Evolutionary conservation across 2,888 invertebrate genomes (phyloP).

Genomic region (Yponomeuta cagnagella): DNA sequence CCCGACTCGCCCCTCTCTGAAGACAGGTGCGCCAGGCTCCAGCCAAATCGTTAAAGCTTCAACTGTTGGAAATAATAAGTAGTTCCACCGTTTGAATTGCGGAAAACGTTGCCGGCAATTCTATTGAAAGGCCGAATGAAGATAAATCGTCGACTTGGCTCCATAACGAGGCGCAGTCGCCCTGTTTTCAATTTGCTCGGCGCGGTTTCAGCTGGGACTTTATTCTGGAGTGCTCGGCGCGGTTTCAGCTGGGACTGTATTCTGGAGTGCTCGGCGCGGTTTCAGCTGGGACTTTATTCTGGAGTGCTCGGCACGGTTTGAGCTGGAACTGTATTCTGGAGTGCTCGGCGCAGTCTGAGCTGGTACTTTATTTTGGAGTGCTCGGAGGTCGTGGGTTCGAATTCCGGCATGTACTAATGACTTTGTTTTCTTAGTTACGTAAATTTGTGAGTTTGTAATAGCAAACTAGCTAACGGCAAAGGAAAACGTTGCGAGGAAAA

Average conservation of each 20-base stretch:
- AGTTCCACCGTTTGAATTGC: constrained; percentile 68
- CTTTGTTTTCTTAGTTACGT: too few relatives aligned
- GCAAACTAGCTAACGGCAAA: too few relatives aligned
- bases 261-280: neutral
- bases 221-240: neutral
- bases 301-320: neutral
- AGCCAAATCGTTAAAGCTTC: constrained; percentile 64
- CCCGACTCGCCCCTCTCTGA: neutral
- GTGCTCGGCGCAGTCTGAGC: too few relatives aligned
- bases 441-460: too few relatives aligned
- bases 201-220: neutral
- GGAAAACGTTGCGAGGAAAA: too few relatives aligned
- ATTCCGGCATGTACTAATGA: too few relatives aligned
- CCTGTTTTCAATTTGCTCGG: constrained; percentile 69
- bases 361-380: too few relatives aligned
- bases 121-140: constrained; percentile 70
- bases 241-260: neutral
- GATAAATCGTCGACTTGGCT: constrained; percentile 67
- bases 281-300: too few relatives aligned
- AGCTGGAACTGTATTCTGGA: neutral
- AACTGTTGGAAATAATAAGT: constrained; percentile 70
- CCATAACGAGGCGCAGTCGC: constrained; percentile 65
- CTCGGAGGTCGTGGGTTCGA: too few relatives aligned
- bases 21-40: constrained; percentile 51
- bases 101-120: constrained; percentile 66